phyloP scores from a whole-genome alignment of 1,140 invertebrate species.

The Drosophila teissieri region DNA sequence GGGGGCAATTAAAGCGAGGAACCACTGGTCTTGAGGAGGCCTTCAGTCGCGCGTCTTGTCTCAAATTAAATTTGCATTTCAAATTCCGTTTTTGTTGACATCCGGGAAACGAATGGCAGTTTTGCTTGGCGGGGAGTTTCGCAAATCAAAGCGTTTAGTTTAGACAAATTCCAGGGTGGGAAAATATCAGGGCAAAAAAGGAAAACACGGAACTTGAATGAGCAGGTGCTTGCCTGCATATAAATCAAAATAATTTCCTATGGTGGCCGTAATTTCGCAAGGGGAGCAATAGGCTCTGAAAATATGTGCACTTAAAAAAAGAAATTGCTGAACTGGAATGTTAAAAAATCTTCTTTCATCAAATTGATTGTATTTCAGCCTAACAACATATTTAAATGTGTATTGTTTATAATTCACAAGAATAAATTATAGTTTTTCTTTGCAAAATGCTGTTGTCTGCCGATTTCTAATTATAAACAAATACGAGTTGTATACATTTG shows the following conservation, averaged over 20 bases:
- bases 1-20: slow-evolving; percentile 48
- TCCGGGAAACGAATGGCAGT: slow-evolving; percentile 7
- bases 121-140: slow-evolving; percentile 7
- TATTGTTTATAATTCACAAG: too few relatives aligned
- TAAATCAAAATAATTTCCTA: slow-evolving; percentile 82
- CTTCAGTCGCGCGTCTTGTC: slow-evolving; percentile 53
- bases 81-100: slow-evolving; percentile 73
- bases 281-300: not conserved
- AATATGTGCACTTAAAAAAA: not conserved
- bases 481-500: too few relatives aligned
- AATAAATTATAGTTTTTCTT: too few relatives aligned
- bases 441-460: too few relatives aligned
- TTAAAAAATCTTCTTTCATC: not conserved
- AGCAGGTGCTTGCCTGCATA: slow-evolving; percentile 63
- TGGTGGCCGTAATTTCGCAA: slow-evolving; percentile 69
- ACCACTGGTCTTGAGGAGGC: slow-evolving; percentile 26
- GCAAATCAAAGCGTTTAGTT: slow-evolving; percentile 80
- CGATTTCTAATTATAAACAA: too few relatives aligned
- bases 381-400: not conserved
- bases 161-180: slow-evolving; percentile 52
- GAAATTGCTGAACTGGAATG: not conserved
- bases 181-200: slow-evolving; percentile 6
- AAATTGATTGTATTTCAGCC: not conserved
- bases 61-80: slow-evolving; percentile 83
- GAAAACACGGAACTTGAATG: slow-evolving; percentile 12